A percentile compares a stretch with the other conserved stretches of the same genome.
Evolutionary conservation across 1,140 invertebrate species (phyloP).

Genomic region (Eufriesea mexicana): DNA sequence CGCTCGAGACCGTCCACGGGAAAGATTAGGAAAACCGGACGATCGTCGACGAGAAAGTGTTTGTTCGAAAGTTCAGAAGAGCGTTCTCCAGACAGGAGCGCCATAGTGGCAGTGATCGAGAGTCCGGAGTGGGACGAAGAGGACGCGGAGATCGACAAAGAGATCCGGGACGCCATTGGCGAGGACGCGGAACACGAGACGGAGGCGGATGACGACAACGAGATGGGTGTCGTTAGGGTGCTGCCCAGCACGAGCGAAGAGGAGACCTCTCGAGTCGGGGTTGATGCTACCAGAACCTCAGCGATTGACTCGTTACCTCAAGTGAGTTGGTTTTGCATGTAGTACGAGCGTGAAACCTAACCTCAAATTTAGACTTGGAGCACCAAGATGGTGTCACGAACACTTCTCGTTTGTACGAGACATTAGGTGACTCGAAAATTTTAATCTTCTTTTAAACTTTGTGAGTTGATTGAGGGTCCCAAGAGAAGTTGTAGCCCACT

Average conservation of each 20-base stretch:
- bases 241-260: conserved; percentile 79
- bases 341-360: background rate
- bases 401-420: no score
- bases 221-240: conserved; percentile 74
- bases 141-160: conserved; percentile 75
- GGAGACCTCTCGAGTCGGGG: conserved; percentile 65
- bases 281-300: conserved; percentile 52
- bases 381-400: no score
- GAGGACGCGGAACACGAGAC: conserved; percentile 70
- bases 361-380: no score
- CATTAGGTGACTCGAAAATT: no score
- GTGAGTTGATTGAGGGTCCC: no score
- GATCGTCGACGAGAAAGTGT: conserved; percentile 49
- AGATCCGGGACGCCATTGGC: conserved; percentile 72
- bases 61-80: conserved; percentile 77
- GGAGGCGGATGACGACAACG: conserved; percentile 74
- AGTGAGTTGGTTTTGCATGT: conserved; percentile 55
- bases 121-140: conserved; percentile 80
- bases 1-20: conserved; percentile 73
- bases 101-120: conserved; percentile 80
- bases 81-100: conserved; percentile 75
- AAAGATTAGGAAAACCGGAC: conserved; percentile 59
- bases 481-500: no score
- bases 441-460: no score
- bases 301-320: conserved; percentile 73